These are phyloP conservation scores for Sebastolobus altivelis DNA, from an alignment of 2,797 vertebrate genomes.

Conservation along the genomic window DNA sequence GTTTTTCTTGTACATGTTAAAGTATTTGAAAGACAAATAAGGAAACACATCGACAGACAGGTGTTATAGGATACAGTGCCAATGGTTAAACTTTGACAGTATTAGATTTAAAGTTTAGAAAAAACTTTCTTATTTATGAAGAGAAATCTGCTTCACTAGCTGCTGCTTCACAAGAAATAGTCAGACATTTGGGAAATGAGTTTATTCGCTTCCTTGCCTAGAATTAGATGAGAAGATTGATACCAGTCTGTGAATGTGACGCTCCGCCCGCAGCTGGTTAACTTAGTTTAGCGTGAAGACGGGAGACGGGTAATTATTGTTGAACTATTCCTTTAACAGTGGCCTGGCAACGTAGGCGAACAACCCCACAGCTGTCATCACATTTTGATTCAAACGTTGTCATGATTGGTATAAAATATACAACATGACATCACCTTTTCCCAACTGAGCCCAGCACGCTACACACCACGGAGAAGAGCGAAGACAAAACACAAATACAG, in stretches of 20 bases:
- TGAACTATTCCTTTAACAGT: neutral
- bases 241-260: neutral
- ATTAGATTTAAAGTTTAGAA: neutral
- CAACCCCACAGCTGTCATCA: constrained; percentile 13
- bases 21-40: neutral
- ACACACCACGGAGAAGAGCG: neutral
- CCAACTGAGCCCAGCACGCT: neutral
- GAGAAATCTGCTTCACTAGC: neutral
- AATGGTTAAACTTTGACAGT: neutral
- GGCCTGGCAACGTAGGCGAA: constrained; percentile 1
- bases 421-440: neutral
- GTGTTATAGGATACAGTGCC: neutral
- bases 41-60: neutral
- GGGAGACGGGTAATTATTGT: neutral
- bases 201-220: neutral
- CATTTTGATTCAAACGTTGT: neutral
- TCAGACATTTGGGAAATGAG: neutral
- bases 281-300: neutral
- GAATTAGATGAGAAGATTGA: neutral
- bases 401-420: neutral
- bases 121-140: neutral
- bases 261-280: neutral
- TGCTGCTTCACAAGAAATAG: neutral
- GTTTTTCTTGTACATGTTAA: neutral
- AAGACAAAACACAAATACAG: neutral